phyloP scores from a whole-genome alignment of 2,888 invertebrate species.

The Xestia xanthographa region DNA sequence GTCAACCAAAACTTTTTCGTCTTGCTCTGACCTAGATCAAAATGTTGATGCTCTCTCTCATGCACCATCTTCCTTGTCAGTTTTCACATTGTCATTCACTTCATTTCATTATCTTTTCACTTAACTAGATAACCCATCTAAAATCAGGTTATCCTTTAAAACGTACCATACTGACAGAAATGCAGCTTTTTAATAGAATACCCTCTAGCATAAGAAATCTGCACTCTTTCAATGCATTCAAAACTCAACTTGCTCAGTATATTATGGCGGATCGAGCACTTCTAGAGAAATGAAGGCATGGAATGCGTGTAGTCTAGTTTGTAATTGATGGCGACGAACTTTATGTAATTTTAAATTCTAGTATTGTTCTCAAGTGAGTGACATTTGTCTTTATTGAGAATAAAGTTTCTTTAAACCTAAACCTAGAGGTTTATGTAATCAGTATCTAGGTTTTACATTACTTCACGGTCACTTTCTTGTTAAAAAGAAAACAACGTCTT shows the following conservation, averaged over 20 bases:
- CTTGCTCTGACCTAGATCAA: neutral
- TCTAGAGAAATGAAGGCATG: too few relatives aligned
- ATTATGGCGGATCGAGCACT: too few relatives aligned
- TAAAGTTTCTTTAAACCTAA: too few relatives aligned
- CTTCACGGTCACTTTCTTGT: slow-evolving; percentile 30
- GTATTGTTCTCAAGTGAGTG: too few relatives aligned
- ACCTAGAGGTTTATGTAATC: neutral
- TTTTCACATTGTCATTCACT: neutral
- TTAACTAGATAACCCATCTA: neutral
- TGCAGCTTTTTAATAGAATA: too few relatives aligned
- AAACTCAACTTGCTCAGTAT: too few relatives aligned
- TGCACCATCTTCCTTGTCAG: neutral
- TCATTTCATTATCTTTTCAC: neutral
- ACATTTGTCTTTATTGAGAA: too few relatives aligned
- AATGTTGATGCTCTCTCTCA: neutral
- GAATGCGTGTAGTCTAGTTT: too few relatives aligned
- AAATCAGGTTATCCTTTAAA: neutral
- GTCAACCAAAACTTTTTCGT: neutral
- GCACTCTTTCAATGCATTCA: too few relatives aligned
- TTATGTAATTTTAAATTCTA: too few relatives aligned
- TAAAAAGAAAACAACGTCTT: neutral
- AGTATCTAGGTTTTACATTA: neutral
- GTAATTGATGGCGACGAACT: too few relatives aligned
- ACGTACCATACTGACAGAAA: neutral
- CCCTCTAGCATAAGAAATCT: too few relatives aligned